Base-by-base conservation (phyloP, 2,113 vertebrate genomes). In the Rhabdornis inornatus region DNA sequence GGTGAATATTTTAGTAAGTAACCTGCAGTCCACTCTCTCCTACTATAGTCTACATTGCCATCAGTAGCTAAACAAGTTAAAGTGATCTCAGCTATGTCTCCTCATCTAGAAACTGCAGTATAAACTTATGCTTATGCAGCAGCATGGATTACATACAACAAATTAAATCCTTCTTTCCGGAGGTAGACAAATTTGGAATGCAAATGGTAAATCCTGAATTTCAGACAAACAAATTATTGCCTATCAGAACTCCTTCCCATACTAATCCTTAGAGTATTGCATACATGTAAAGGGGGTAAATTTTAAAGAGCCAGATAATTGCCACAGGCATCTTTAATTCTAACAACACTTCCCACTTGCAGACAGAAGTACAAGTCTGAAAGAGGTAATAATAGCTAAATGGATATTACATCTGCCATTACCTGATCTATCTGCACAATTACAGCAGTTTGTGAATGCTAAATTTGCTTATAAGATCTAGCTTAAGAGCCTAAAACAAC, bases 311-410 rank as follows among this genome's bases (percentile, higher is more conserved):
- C 14, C 69, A 93, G 89, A 70, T 80, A 91, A 89, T 24, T 91
- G 92, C 96, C 80, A 81, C 60, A 89, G 77, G 91, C 91, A 75
- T 78, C 80, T 71, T 94, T 75, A 92, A 90, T 94, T 87, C 91
- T 92, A 93, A 81, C 52, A 77, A 63, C 31, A 53, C 56, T 81
- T 96, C 24, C 53, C 49, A 63, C 33, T 81, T 81, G 72, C 89
- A 92, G 83, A 89, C 23, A 84, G 92, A 70, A 91, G 86, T 56
- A 90, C 40, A 53, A 89, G 40, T 75, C 70, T 87, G 80, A 90
- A 93, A 83, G 72, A 87, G 60, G 83, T 13, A 94, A 96, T 96
- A 97, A 89, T 13, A 95, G 56, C 80, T 96, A 93, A 94, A 94
- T 92, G 91, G 83, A 71, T 95, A 96, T 94, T 97, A 89, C 83